Evolutionary conservation across 2,888 invertebrate species (phyloP).

Genomic region (Sminthurides aquaticus): DNA sequence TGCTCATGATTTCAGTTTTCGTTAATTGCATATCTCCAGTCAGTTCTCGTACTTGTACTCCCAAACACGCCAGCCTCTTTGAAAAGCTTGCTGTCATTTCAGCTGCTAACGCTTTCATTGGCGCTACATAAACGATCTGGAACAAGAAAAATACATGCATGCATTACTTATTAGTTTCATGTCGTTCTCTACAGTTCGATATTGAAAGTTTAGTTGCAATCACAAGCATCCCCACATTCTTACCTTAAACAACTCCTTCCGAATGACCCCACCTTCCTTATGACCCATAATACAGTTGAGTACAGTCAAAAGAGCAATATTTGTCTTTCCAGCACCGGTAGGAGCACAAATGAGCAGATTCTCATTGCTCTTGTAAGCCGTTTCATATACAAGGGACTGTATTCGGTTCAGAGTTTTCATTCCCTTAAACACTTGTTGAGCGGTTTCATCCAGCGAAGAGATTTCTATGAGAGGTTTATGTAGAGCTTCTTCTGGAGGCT

Average conservation of each 20-base stretch:
- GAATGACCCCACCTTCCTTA: slow-evolving; percentile 66
- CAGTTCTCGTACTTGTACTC: slow-evolving; percentile 79
- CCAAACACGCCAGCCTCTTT: slow-evolving; percentile 66
- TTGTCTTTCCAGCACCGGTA: slow-evolving; percentile 98
- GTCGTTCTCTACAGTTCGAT: too few species aligned
- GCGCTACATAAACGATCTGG: slow-evolving; percentile 94
- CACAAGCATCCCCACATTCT: background rate
- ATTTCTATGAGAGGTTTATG: slow-evolving; percentile 60
- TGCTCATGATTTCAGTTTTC: slow-evolving; percentile 84
- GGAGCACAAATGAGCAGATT: slow-evolving; percentile 97
- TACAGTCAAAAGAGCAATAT: slow-evolving; percentile 88
- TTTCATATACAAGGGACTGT: slow-evolving; percentile 89
- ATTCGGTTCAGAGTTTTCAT: slow-evolving; percentile 83
- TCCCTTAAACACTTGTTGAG: slow-evolving; percentile 79
- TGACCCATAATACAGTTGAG: slow-evolving; percentile 83
- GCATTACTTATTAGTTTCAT: too few species aligned
- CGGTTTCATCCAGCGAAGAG: slow-evolving; percentile 65
- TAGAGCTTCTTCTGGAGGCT: slow-evolving; percentile 52
- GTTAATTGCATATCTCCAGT: slow-evolving; percentile 98
- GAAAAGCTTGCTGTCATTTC: slow-evolving; percentile 97
- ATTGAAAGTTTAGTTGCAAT: slow-evolving; percentile 1
- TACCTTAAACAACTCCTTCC: slow-evolving; percentile 87
- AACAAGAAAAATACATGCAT: slow-evolving; percentile 35
- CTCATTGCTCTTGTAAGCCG: slow-evolving; percentile 92
- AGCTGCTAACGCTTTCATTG: slow-evolving; percentile 98